phyloP scores from a whole-genome alignment of 2,113 vertebrate species.

The Casuarius casuarius region DNA sequence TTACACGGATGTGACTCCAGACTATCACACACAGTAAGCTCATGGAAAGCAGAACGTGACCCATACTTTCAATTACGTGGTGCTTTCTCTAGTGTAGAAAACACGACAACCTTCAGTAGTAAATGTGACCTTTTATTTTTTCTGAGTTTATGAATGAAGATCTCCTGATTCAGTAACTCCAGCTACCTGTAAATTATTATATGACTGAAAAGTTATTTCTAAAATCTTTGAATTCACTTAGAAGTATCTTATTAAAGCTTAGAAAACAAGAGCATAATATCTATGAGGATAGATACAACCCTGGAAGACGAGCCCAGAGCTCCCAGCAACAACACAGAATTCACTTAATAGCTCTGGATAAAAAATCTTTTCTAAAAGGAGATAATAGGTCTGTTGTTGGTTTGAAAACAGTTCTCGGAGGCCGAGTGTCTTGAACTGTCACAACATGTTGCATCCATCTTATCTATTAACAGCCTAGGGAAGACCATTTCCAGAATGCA shows the following conservation, averaged over 20 bases:
- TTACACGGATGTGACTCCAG: background rate
- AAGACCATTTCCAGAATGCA: constrained; percentile 72
- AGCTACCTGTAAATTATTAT: background rate
- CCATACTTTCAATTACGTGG: background rate
- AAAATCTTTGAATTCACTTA: background rate
- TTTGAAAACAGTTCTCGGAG: constrained; percentile 63
- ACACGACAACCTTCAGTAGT: background rate
- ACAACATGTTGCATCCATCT: constrained; percentile 62
- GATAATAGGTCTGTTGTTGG: constrained; percentile 57
- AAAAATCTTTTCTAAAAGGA: constrained; percentile 52
- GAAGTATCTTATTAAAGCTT: background rate
- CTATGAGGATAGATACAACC: background rate
- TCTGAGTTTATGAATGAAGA: background rate
- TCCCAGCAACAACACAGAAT: background rate
- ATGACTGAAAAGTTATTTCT: background rate
- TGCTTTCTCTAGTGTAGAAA: background rate
- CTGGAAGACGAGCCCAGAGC: constrained; percentile 11
- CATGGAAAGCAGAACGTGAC: background rate
- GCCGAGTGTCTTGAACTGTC: constrained; percentile 57
- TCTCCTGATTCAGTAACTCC: background rate
- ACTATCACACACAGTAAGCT: background rate
- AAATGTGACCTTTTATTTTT: background rate
- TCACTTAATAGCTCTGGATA: constrained; percentile 13
- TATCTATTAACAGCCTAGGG: constrained; percentile 67
- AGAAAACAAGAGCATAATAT: background rate